Base-by-base conservation (phyloP, 2,888 invertebrate species). In the Linyphia triangularis region DNA sequence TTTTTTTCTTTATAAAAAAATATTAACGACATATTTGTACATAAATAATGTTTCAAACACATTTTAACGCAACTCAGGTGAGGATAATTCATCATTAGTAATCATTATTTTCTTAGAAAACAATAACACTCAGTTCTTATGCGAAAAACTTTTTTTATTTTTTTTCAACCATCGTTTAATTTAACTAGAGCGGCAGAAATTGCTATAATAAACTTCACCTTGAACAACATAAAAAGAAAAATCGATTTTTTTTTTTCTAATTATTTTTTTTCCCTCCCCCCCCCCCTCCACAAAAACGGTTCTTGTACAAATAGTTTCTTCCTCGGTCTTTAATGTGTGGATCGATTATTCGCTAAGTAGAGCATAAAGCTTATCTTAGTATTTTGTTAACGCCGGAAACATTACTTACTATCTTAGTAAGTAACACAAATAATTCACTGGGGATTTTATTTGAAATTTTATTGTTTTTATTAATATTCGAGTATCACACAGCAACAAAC, bases 181-280 rank as follows among this genome's bases (percentile, higher is more conserved):
- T 51, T 51, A 51, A 51, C 51, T 51, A 51, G 51, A 51, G 51
- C 51, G 51, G 51, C 51, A 51, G 51, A 51, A n/a, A 51, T 51
- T 51, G 51, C 51, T 51, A n/a, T 51, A 51, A 51, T 51, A 51
- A 51, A 51, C 51, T 51, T 51, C 51, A 51, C 51, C 51, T 51
- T 51, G 5, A n/a, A n/a, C 16, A 51, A 51, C 51, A 13, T 5
- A 9, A 24, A 61, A 61, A 22, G 61, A 61, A 61, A 26, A 61
- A 61, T 51, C n/a, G 51, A 51, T 33, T 33, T 33, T 19, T 43
- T 40, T 24, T 43, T 16, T 7, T 22, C 10, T 26, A 19, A 2
- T 13, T 26, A 9, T 33, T 22, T 37, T 37, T 33, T 19, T 37
- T 19, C 0, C 1, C 1, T 9, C 7, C 19, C 4, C 19, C 19